Conservation (phyloP, 2,113 vertebrate species). For the Oenanthe oenanthe region DNA sequence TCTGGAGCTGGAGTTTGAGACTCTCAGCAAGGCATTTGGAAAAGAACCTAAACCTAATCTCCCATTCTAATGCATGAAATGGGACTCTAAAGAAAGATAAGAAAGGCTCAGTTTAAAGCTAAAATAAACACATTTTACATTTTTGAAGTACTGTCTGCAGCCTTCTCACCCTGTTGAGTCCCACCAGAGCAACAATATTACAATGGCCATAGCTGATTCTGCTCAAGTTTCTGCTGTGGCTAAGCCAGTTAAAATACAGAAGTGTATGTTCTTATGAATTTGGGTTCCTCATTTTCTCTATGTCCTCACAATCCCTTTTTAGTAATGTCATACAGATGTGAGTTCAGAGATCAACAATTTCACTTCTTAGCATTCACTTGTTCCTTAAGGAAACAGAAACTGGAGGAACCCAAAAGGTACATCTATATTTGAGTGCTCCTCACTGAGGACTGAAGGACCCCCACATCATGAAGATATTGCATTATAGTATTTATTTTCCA, state of each 20-base stretch:
- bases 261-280: background rate
- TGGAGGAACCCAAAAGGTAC: background rate
- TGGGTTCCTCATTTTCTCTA: background rate
- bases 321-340: background rate
- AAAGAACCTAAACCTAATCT: background rate
- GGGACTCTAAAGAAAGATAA: background rate
- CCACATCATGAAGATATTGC: background rate
- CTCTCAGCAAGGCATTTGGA: background rate
- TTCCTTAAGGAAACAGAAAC: background rate
- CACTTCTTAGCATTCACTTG: background rate
- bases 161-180: fast-evolving
- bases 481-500: background rate
- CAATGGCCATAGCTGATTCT: background rate
- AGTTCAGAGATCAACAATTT: background rate
- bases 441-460: background rate
- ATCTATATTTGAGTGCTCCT: background rate
- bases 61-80: background rate
- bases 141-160: background rate
- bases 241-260: background rate
- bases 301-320: background rate
- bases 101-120: background rate
- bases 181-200: background rate
- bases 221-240: background rate
- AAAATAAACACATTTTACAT: background rate
- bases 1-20: background rate